Evolutionary conservation across 2,888 invertebrate species (phyloP), one percentile per base, ranked within the genome.

Genomic region (Tipula lateralis): DNA sequence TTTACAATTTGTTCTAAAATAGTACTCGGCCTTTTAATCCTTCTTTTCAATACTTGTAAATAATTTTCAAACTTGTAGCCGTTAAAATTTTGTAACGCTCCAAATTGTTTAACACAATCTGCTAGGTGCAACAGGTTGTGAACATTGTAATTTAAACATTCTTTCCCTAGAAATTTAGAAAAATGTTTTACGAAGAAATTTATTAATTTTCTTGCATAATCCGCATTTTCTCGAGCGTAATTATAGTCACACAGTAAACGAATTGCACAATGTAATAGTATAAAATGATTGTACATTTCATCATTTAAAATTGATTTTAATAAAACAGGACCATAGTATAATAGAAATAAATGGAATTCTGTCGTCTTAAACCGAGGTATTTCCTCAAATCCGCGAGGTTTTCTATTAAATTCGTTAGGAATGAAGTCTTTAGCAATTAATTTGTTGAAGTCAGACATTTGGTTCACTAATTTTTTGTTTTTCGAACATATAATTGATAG

Each of bases 341-440:
- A 44, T 82, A 85, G 66, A 32, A 85, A 66, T 85, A 84, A 84
- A 36, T 50, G 84, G 36, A 85, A 84, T 39, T 85, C 84, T 13
- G 85, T 84, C 2, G 85, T 84, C 84, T 86, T 86, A 84, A 85
- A 85, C 13, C 85, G 84, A 34, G 85, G 81, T 66, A 85, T 32
- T 84, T 85, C 85, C 1, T 85, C 82, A 83, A 85, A 80, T 9
- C 80, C 29, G 7, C 80, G 19, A 29, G 80, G 80, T 80, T 80
- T 80, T 80, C 80, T 80, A 19, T 80, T 3, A 19, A 80, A 80
- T 12, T 80, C 80, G 19, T 80, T 80, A 19, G 80, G 80, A 80
- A 80, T 80, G 12, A 80, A 80, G 7, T 80, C 29, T 2, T 1
- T 80, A 7, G 80, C n/a, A 32, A 32, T 32, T 32, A 32, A 6